Conservation (phyloP, 2,113 vertebrate genomes). For the Phycodurus eques region DNA sequence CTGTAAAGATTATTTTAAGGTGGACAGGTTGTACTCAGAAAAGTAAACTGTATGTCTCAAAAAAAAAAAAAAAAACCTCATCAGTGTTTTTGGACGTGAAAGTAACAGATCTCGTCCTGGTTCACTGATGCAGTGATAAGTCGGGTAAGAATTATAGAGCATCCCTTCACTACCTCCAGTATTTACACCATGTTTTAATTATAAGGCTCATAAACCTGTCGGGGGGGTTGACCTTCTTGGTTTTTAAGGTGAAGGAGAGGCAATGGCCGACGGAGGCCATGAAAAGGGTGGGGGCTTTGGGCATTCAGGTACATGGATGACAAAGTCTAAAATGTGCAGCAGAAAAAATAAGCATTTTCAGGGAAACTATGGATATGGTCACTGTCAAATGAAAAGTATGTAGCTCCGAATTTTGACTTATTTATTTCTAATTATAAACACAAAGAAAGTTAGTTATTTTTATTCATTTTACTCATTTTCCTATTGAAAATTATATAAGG, state of each 20-base stretch:
- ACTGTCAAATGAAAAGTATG: background rate
- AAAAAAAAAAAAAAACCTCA: constrained; percentile 24
- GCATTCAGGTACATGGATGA: constrained; percentile 23
- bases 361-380: background rate
- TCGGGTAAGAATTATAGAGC: constrained; percentile 72
- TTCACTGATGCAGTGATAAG: constrained; percentile 69
- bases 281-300: background rate
- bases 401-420: background rate
- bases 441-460: background rate
- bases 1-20: constrained; percentile 3
- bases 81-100: constrained; percentile 51
- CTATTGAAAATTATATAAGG: background rate
- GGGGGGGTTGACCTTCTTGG: constrained; percentile 69
- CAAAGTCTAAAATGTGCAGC: constrained; percentile 1
- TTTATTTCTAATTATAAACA: background rate
- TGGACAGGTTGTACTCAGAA: constrained; percentile 2
- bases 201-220: constrained; percentile 78
- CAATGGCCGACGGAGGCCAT: constrained; percentile 53
- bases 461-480: background rate
- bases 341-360: constrained; percentile 1
- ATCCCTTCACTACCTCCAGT: constrained; percentile 64
- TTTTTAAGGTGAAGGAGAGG: constrained; percentile 71
- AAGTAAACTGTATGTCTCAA: constrained; percentile 14
- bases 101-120: constrained; percentile 67
- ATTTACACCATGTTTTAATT: constrained; percentile 81